phyloP scores from a whole-genome alignment of 2,113 vertebrate species.

The Pimephales promelas region DNA sequence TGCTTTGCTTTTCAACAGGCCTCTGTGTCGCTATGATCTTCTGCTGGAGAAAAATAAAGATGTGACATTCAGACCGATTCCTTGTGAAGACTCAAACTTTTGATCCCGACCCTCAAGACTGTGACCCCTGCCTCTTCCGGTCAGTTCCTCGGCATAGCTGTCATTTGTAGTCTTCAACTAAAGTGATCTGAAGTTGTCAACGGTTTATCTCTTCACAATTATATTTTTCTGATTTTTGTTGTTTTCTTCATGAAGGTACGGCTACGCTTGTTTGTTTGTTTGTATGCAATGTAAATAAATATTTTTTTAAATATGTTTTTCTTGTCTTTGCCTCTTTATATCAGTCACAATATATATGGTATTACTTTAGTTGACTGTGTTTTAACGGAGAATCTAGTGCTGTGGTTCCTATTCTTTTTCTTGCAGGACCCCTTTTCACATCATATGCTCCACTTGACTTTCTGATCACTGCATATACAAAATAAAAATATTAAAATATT shows the following conservation, averaged over 20 bases:
- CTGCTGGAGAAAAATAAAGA: conserved; percentile 78
- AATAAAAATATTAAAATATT: neutral
- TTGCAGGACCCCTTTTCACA: neutral
- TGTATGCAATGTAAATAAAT: conserved; percentile 21
- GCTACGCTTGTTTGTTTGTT: neutral
- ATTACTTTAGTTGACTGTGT: neutral
- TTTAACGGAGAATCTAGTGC: neutral
- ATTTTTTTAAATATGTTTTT: conserved; percentile 37
- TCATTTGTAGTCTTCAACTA: neutral
- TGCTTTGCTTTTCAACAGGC: conserved; percentile 65
- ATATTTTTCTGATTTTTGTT: neutral
- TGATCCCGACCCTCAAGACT: conserved; percentile 52
- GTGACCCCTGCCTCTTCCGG: neutral
- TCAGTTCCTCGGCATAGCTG: neutral
- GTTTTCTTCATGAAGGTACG: neutral
- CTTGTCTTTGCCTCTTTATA: too few relatives aligned
- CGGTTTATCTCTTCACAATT: neutral
- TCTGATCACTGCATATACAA: neutral
- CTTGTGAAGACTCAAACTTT: conserved; percentile 75
- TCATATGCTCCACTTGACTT: neutral
- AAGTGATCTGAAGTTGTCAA: neutral
- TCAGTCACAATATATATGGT: too few relatives aligned
- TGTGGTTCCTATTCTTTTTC: neutral
- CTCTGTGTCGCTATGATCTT: conserved; percentile 89
- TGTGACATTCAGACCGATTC: conserved; percentile 78